A percentile compares a stretch with the other conserved stretches of the same genome.
phyloP scores from a whole-genome alignment of 2,797 vertebrate genomes.

The Molossus alvarezi region DNA sequence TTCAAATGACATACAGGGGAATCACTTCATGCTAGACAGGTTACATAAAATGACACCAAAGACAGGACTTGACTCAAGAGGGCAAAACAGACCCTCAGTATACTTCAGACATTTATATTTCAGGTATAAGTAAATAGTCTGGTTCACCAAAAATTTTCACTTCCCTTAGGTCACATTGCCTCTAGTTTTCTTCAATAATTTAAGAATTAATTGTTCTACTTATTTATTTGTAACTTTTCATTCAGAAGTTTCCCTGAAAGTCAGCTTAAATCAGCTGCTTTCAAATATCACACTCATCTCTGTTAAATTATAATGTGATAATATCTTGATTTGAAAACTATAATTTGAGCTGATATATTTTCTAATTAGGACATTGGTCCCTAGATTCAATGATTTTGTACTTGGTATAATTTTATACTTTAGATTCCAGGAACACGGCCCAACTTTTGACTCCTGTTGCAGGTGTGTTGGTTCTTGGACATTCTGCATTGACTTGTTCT shows the following conservation, averaged over 20 bases:
- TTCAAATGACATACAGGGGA: neutral
- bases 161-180: neutral
- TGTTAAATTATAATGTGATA: neutral
- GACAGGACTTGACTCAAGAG: neutral
- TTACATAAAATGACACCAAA: neutral
- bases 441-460: neutral
- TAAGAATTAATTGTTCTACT: neutral
- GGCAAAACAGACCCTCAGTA: neutral
- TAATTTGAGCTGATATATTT: neutral
- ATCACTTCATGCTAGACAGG: neutral
- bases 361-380: neutral
- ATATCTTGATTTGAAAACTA: conserved; percentile 59
- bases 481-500: neutral
- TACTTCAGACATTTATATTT: conserved; percentile 2
- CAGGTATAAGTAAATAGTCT: neutral
- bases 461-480: neutral
- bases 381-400: conserved; percentile 51
- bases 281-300: neutral
- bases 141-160: neutral
- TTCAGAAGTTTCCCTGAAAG: neutral
- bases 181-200: neutral
- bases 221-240: conserved; percentile 27
- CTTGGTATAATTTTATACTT: neutral
- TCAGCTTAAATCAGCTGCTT: neutral
- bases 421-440: neutral